Base-by-base conservation (phyloP, 2,113 vertebrate species). In the Rousettus leschenaultii region DNA sequence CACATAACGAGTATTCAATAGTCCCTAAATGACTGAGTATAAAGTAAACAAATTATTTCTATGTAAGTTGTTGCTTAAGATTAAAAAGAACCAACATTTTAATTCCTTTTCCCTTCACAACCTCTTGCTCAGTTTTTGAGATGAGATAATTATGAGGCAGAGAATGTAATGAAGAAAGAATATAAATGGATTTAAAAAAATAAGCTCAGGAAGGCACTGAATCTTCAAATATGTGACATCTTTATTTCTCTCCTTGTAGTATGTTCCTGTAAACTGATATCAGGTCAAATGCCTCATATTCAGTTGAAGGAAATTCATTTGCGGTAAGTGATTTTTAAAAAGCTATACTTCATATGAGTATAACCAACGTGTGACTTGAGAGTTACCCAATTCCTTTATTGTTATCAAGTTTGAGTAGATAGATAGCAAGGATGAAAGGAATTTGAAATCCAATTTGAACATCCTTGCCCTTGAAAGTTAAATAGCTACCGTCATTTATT, bases 211-310 rank as follows among this genome's bases (percentile, higher is more conserved):
- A 61, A 75, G 19, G 24, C 30, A 53, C 11, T 61, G 55, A 73
- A 11, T 79, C 28, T 86, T 95, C 24, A 70, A 45, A 68, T 70
- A 82, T 63, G 66, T 77, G 65, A 66, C 40, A 21, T 22, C 35
- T 80, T 89, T 65, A 15, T 86, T 78, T 90, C 45, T 86, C 40
- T 86, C 24, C 77, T 63, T 75, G 51, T 86, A 96, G 96, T 91
- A 33, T 93, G 82, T 95, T 95, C 90, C 85, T 93, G 93, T 86
- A 86, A 89, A 68, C 48, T 90, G 79, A 45, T 90, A 74, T 51
- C 93, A 53, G 19, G 30, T 85, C 40, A 86, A 16, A 92, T 92
- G 90, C 93, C 79, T n/a, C 86, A 13, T 45, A 96, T 95, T 66
- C 13, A 61, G 0, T 12, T 96, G 66, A 96, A 90, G 80, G 35